These are phyloP conservation scores for Chloebia gouldiae DNA, from an alignment of 2,113 vertebrate genomes.

Conservation along the genomic window DNA sequence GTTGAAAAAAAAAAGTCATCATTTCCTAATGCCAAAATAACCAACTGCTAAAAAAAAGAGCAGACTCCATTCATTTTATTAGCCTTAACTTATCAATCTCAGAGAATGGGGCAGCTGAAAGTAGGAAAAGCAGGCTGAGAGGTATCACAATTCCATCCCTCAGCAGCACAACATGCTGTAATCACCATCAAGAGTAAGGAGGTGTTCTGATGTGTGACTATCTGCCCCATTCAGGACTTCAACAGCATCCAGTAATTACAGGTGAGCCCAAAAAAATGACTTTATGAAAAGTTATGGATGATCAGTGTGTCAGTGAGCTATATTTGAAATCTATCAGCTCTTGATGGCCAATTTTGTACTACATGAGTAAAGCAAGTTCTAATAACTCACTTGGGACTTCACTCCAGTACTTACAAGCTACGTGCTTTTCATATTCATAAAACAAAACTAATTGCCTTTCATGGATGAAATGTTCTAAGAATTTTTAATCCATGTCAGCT, in stretches of 20 bases:
- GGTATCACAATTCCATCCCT: neutral
- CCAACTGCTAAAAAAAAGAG: neutral
- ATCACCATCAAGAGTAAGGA: neutral
- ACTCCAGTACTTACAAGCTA: conserved; percentile 66
- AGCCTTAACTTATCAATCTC: neutral
- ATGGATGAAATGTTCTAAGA: conserved; percentile 65
- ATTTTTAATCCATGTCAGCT: conserved; percentile 69
- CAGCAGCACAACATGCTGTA: neutral
- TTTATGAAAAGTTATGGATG: conserved; percentile 39
- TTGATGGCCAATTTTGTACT: conserved; percentile 70
- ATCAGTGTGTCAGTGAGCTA: conserved; percentile 52
- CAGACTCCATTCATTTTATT: neutral
- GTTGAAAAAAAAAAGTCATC: neutral
- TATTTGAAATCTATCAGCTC: conserved; percentile 65
- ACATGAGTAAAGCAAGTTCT: conserved; percentile 66
- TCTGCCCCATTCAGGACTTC: neutral
- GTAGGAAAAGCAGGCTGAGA: neutral
- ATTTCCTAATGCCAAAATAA: neutral
- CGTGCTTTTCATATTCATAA: conserved; percentile 72
- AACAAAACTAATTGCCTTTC: conserved; percentile 74
- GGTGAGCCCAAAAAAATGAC: neutral
- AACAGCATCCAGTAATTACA: neutral
- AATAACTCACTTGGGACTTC: conserved; percentile 72
- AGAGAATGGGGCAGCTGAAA: neutral
- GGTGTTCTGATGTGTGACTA: neutral